Conservation (phyloP, 2,888 invertebrate species). For the Athalia cordata region DNA sequence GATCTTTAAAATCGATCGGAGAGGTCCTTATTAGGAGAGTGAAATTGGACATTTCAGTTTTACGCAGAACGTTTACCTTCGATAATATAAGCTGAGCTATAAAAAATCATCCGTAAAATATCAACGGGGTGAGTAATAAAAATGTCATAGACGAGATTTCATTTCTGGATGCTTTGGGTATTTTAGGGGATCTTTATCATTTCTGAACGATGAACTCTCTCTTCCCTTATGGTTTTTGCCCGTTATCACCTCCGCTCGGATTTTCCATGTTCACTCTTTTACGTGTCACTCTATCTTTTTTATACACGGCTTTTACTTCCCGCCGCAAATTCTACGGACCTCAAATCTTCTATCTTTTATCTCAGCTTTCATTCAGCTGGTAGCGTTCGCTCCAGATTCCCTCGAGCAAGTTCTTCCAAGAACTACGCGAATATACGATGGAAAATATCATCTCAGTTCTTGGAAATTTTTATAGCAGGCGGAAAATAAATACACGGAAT, state of each 20-base stretch:
- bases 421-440: too few relatives aligned
- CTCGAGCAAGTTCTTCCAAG: too few relatives aligned
- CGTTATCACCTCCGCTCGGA: neutral
- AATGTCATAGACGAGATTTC: neutral
- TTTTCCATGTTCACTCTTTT: constrained; percentile 1
- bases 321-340: neutral
- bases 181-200: neutral
- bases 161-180: neutral
- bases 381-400: too few relatives aligned
- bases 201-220: neutral
- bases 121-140: neutral
- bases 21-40: too few relatives aligned
- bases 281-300: neutral
- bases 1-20: too few relatives aligned
- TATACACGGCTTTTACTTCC: neutral
- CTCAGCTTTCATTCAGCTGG: too few relatives aligned
- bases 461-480: too few relatives aligned
- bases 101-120: neutral
- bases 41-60: too few relatives aligned
- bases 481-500: too few relatives aligned
- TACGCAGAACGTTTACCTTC: neutral
- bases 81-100: neutral
- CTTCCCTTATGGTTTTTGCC: neutral
- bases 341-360: constrained; percentile 1
- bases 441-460: too few relatives aligned